Evolutionary conservation across 1,140 invertebrate genomes (phyloP).

Genomic region (Aradophagus sp.): DNA sequence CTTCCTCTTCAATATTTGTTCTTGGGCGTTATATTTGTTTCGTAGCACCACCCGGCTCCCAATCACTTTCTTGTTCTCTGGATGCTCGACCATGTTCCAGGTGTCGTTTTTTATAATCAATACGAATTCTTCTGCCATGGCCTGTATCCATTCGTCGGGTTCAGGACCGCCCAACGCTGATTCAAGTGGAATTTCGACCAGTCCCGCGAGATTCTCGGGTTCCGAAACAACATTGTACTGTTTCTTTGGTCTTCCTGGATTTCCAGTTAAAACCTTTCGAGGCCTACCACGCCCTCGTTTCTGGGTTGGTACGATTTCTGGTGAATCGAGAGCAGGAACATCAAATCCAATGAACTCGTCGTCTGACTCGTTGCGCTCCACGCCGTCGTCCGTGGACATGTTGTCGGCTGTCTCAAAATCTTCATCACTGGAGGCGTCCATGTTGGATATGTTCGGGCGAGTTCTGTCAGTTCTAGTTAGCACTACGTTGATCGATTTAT

Average conservation of each 20-base stretch:
- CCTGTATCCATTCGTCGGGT: conserved; percentile 60
- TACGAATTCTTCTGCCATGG: conserved; percentile 63
- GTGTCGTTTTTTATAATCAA: conserved; percentile 61
- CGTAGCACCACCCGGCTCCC: conserved; percentile 4
- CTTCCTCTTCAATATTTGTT: conserved; percentile 7
- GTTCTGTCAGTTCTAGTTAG: too few relatives aligned
- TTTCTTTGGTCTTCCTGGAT: conserved; percentile 9
- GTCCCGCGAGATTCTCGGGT: conserved; percentile 30
- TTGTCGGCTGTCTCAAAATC: too few relatives aligned
- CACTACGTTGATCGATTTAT: too few relatives aligned
- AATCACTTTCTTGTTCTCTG: neutral
- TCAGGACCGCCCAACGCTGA: conserved; percentile 58
- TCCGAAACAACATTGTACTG: conserved; percentile 20
- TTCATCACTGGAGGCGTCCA: too few relatives aligned
- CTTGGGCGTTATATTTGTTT: neutral
- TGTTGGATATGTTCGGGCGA: too few relatives aligned
- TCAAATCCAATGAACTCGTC: neutral
- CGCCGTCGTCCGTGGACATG: too few relatives aligned
- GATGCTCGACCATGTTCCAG: conserved; percentile 53
- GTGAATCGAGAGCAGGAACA: neutral
- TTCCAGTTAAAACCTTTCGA: conserved; percentile 4
- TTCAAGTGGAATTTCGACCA: conserved; percentile 45
- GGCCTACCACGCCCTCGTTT: conserved; percentile 21
- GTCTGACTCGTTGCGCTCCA: too few relatives aligned
- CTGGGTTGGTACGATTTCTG: neutral